Evolutionary conservation across 2,797 vertebrate species (phyloP), one percentile per base, ranked within the genome.

Genomic region (Acrossocheilus wenchowensis): DNA sequence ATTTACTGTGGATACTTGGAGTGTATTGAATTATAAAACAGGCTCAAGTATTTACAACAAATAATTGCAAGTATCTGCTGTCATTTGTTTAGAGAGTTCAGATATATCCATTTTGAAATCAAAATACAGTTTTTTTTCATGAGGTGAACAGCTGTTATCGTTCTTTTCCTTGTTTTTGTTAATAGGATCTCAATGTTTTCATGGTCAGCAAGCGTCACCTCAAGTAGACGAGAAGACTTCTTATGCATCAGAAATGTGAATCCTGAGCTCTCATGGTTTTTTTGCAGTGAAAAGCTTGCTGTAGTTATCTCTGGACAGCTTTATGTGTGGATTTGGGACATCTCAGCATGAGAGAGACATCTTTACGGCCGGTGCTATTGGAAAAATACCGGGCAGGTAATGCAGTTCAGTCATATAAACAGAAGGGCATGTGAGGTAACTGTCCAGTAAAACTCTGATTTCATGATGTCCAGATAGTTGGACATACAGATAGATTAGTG

Each of bases 261-360:
- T 81, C 74, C 39, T 74, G 39, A 50, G 69, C 73, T 7, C 17
- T 50, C 50, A 21, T 17, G 90, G 87, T 88, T 88, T 26, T 26
- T 90, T 91, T 92, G 92, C 92, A 57, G 39, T 64, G 54, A 19
- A 41, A 50, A 60, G 78, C 39, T 64, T 30, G 41, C 73, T 54
- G 74, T 41, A 60, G 91, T 92, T 91, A 93, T 93, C 92, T 90
- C 87, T n/a, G 91, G 94, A 94, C 94, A 94, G 94, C 92, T 95
- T 95, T 94, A 96, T 93, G 92, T 90, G 91, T 90, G 92, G 92
- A 93, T 94, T 94, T 93, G 92, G 93, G 93, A 93, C 89, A 91
- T 92, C 93, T 94, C 93, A 92, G 90, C 93, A 82, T 81, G 89
- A 83, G 93, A 92, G 89, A 94, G 94, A 94, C 93, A 89, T 93